Base-by-base conservation (phyloP, 2,888 invertebrate species). In the Eristalis arbustorum region DNA sequence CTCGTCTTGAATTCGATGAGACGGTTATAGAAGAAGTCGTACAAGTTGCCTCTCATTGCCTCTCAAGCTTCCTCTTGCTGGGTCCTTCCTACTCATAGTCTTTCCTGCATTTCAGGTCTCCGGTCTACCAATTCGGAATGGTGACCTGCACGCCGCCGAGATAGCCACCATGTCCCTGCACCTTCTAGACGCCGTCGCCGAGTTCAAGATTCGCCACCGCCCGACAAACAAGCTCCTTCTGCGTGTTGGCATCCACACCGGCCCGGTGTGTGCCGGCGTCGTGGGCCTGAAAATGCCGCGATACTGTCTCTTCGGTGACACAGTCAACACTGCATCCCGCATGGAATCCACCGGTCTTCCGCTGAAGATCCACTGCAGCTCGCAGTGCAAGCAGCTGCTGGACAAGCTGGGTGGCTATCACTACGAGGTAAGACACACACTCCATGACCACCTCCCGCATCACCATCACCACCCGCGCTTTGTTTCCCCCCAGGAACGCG, bases 231-330 rank as follows among this genome's bases (percentile, higher is more conserved):
- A 96, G 89, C 94, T 98, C 22, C 95, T 97, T 91, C 94, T 98
- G 5, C 94, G 98, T 34, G 98, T 98, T 88, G 98, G 98, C 81
- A 95, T 98, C 83, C 98, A 98, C 93, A 97, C 98, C 61, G 96
- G 98, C 8, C 97, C 98, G 0, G 98, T 98, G 14, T 98, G 98
- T 90, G 98, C 98, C 0, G 98, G 98, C 0, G 98, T 98, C 0
- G 98, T 98, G 0, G 98, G 98, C 0, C 93, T 97, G 5, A 98
- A 98, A 93, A 98, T 98, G 98, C 98, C 98, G 0, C 94, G 98
- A 63, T 98, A 98, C 91, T 98, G 98, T 90, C 93, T 98, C 3
- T 98, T 98, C 90, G 98, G 98, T 0, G 98, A 98, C 91, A 98
- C 98, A 0, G 98, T 98, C 0, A 98, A 98, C 91, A 98, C 98